Conservation (phyloP, 2,797 vertebrate species). For the Schizopygopsis malacanthus region DNA sequence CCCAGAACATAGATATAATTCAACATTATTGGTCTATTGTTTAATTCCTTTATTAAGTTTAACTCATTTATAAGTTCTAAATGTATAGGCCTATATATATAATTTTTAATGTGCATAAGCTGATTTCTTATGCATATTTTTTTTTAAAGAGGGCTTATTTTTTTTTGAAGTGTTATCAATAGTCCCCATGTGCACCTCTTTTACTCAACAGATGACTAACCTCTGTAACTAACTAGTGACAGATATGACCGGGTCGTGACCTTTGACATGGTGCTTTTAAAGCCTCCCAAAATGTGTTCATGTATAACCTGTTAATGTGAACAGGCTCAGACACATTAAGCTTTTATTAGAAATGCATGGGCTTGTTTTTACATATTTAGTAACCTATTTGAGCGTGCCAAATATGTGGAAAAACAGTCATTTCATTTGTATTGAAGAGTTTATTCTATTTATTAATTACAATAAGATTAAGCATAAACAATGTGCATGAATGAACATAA, state of each 20-base stretch:
- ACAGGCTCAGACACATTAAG: not conserved
- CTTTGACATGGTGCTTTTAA: slow-evolving; percentile 30
- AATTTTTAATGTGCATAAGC: not conserved
- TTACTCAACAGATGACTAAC: not conserved
- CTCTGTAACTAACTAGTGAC: slow-evolving; percentile 11
- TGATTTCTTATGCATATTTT: not conserved
- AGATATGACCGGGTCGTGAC: slow-evolving; percentile 24
- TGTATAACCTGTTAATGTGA: slow-evolving; percentile 8
- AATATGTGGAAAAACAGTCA: not conserved
- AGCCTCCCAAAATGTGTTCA: slow-evolving; percentile 11
- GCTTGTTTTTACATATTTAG: slow-evolving; percentile 5
- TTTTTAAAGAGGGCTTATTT: too few species aligned
- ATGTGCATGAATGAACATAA: not conserved
- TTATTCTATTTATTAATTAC: not conserved
- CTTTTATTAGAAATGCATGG: slow-evolving; percentile 20
- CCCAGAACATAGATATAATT: not conserved
- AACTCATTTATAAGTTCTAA: not conserved
- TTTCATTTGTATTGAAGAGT: not conserved
- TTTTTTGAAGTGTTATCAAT: not conserved
- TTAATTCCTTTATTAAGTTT: not conserved
- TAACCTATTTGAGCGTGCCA: not conserved
- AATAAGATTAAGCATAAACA: not conserved
- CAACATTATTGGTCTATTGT: not conserved
- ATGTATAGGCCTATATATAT: not conserved
- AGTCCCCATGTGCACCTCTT: not conserved